Evolutionary conservation across 2,888 invertebrate species (phyloP), one percentile per base, ranked within the genome.

Genomic region (Watsonalla cultraria): DNA sequence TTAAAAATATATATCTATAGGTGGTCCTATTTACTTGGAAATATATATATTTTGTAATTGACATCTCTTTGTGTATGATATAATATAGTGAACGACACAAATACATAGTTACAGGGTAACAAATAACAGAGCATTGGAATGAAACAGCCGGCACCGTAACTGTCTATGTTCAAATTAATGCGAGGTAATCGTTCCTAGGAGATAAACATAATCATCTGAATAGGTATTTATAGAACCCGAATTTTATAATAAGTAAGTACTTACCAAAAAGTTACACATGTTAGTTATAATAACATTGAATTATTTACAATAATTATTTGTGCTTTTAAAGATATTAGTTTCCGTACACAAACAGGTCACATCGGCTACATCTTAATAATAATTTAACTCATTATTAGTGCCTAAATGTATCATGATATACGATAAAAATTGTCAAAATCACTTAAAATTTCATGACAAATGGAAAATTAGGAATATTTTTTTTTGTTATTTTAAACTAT

Each of bases 171-270:
- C 52, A 60, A 66, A 66, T 58, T 64, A 77, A 68, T 77, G 85
- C 85, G 86, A 87, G 87, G 86, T 75, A 68, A 73, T 68, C 64
- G 80, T 84, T 83, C 85, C 85, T 70, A 37, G 60, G 62, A 60
- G 55, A 69, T 55, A 55, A 61, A 55, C 56, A 45, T 46, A 56
- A 47, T 58, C 53, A 49, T 54, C 11, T 56, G 52, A 56, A 35
- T 49, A 47, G 45, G 45, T 54, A 51, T 52, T 57, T 51, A 46
- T 59, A 51, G 55, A 73, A 73, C 72, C 71, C 72, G 68, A 78
- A 73, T 72, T 42, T 73, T 68, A 78, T 70, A 75, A 78, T 86
- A 86, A 86, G 84, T 86, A 86, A 86, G 84, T 86, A 86, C 85
- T 81, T 82, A 84, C 72, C 76, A 80, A 82, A n/a, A 70, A 71